Base-by-base conservation (phyloP, 2,888 invertebrate species). In the Pristionchus fissidentatus region DNA sequence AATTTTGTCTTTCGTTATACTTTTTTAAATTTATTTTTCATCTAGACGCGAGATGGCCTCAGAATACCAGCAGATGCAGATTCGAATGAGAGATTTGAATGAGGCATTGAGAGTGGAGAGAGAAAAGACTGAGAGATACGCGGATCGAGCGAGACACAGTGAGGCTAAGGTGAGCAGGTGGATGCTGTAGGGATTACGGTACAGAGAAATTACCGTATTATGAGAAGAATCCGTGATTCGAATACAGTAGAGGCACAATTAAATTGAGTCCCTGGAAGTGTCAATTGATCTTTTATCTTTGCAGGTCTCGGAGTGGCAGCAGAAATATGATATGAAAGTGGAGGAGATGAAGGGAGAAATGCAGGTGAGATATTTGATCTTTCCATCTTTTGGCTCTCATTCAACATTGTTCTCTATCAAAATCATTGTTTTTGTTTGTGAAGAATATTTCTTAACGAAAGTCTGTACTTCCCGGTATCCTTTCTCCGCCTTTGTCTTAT, bases 331-430 rank as follows among this genome's bases (percentile, higher is more conserved):
- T 4, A 32, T 35, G 19, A 35, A 55, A 3, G 15, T 78, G 19
- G 55, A 78, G 52, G 78, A 78, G 26, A 26, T 29, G 52, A 35
- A 43, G 8, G 55, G n/a, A 35, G 78, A 78, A 13, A n/a, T 78
- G 55, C 78, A 78, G 55, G 78, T 55, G 26, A 77, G 52, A 13
- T 38, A 10, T n/a, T 78, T 38, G 35, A n/a, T 78, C 38, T 77
- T 49, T 29, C 4, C n/a, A n/a, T n/a, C n/a, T n/a, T n/a, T n/a
- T n/a, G n/a, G n/a, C n/a, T n/a, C n/a, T n/a, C n/a, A n/a, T n/a
- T n/a, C n/a, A n/a, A n/a, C n/a, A n/a, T n/a, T n/a, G n/a, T n/a
- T n/a, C n/a, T n/a, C n/a, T n/a, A n/a, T n/a, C n/a, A n/a, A n/a
- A n/a, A n/a, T n/a, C n/a, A n/a, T n/a, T n/a, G n/a, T n/a, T n/a